Percentiles rank a stretch among this genome's conserved stretches.
These are phyloP conservation scores for Orchestia grillus DNA, from an alignment of 1,140 invertebrate genomes.

Conservation along the genomic window DNA sequence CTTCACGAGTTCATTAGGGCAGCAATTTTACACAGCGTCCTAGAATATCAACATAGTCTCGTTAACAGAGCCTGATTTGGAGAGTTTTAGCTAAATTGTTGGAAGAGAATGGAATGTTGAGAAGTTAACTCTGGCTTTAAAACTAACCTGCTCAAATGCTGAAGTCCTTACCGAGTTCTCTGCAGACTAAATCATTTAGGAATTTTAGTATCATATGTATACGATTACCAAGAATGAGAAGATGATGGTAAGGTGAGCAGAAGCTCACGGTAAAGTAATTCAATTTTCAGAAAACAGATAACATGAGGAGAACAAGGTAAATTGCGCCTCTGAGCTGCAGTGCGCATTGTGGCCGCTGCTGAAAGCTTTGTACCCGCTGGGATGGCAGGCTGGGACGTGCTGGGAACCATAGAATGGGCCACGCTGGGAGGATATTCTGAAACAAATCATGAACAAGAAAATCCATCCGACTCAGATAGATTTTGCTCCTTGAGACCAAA, in stretches of 20 bases:
- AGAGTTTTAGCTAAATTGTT: background rate
- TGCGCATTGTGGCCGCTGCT: background rate
- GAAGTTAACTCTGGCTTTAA: no score
- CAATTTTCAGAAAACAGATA: background rate
- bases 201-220: background rate
- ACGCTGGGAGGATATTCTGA: background rate
- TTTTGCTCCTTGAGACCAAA: background rate
- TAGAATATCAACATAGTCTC: background rate
- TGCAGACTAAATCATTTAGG: background rate
- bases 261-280: background rate
- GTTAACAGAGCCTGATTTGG: background rate
- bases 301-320: background rate
- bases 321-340: background rate
- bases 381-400: no score
- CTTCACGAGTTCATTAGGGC: no score
- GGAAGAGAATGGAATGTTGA: background rate
- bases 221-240: no score
- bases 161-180: background rate
- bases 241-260: background rate
- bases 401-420: background rate
- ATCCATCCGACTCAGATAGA: background rate
- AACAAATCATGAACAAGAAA: background rate
- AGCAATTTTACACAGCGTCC: background rate
- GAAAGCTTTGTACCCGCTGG: background rate
- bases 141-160: background rate